phyloP scores from a whole-genome alignment of 2,113 vertebrate genomes.

The Tylochromis polylepis region DNA sequence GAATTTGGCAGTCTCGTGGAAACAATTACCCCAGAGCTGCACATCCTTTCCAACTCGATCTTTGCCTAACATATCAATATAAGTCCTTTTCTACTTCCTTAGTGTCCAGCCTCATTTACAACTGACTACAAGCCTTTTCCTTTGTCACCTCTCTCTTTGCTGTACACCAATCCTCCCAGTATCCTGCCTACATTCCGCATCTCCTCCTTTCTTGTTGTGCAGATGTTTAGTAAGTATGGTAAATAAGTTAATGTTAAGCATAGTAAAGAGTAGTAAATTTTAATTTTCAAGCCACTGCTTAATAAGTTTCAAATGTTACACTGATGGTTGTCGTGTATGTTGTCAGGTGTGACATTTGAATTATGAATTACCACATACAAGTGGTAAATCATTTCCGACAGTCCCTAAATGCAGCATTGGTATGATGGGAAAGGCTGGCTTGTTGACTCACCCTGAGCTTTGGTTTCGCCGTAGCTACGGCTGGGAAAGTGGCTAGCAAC shows the following conservation, averaged over 20 bases:
- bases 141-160: not conserved
- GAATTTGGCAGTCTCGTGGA: not conserved
- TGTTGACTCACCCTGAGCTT: slow-evolving; percentile 37
- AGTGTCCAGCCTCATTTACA: not conserved
- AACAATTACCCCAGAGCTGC: not conserved
- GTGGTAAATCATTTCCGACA: not conserved
- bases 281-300: not conserved
- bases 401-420: not conserved
- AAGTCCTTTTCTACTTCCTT: not conserved
- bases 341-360: not conserved
- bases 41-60: not conserved
- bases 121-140: not conserved
- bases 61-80: not conserved
- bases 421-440: slow-evolving; percentile 40
- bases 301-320: not conserved
- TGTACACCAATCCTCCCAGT: not conserved
- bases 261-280: not conserved
- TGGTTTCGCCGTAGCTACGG: not conserved
- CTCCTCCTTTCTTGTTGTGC: not conserved
- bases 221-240: not conserved
- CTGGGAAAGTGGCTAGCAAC: not conserved
- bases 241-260: not conserved
- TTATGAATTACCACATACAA: not conserved
- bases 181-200: not conserved
- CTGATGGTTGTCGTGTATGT: not conserved